phyloP scores from a whole-genome alignment of 2,797 vertebrate genomes.

The Sebastes iracundus region DNA sequence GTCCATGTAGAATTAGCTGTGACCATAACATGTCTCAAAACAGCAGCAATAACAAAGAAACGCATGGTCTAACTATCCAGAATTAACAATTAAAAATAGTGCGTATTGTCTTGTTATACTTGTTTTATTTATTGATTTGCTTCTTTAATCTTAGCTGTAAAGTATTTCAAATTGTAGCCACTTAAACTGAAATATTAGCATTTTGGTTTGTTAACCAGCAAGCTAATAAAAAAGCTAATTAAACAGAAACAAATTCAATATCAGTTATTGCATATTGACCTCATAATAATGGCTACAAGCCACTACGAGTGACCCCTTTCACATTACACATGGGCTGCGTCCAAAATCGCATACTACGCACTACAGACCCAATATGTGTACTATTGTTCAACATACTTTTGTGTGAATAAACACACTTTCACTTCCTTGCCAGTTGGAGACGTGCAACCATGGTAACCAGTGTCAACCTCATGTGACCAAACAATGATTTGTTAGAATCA shows the following conservation, averaged over 20 bases:
- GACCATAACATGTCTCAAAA: not conserved
- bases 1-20: not conserved
- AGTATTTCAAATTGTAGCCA: not conserved
- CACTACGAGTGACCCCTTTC: not conserved
- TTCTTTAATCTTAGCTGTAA: not conserved
- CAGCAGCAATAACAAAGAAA: not conserved
- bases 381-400: too few relatives aligned
- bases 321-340: not conserved
- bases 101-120: not conserved
- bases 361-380: too few relatives aligned
- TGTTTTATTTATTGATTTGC: not conserved
- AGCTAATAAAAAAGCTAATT: not conserved
- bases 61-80: rapidly evolving
- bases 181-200: not conserved
- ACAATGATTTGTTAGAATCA: too few relatives aligned
- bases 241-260: not conserved
- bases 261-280: not conserved
- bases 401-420: too few relatives aligned
- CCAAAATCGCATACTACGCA: too few relatives aligned
- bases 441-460: too few relatives aligned
- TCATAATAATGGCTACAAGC: not conserved
- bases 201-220: not conserved
- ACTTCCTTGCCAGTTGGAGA: too few relatives aligned
- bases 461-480: too few relatives aligned
- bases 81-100: not conserved